These are phyloP conservation scores for Aphrophora alni DNA, from an alignment of 2,888 invertebrate species.

Conservation along the genomic window DNA sequence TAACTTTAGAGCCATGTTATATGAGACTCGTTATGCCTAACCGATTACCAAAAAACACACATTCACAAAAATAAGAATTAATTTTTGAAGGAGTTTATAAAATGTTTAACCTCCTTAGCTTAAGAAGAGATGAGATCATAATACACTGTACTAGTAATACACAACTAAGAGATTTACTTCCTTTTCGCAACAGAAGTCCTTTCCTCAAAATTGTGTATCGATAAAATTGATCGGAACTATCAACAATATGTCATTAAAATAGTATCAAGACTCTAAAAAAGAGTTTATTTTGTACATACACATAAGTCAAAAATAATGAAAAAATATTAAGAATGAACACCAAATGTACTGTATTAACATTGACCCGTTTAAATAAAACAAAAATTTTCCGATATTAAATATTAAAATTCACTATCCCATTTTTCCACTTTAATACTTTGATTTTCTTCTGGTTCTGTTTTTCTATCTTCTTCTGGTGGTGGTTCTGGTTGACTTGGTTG, in stretches of 20 bases:
- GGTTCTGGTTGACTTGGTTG: constrained; percentile 32
- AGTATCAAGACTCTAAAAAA: not conserved
- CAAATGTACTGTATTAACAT: constrained; percentile 36
- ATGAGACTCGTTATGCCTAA: not conserved
- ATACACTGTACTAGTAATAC: not conserved
- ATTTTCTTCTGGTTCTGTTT: constrained; percentile 36
- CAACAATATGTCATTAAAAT: not conserved
- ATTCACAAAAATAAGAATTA: constrained; percentile 1
- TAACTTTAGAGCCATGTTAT: constrained; percentile 2
- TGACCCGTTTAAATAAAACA: constrained; percentile 38
- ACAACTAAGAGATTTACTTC: not conserved
- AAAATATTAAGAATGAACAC: constrained; percentile 32
- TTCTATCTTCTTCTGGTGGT: constrained; percentile 19
- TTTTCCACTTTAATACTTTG: constrained; percentile 49
- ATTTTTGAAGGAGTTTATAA: not conserved
- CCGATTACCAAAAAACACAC: not conserved
- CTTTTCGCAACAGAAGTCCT: not conserved
- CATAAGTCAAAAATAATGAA: not conserved
- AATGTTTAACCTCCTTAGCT: not conserved
- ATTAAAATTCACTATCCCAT: constrained; percentile 49
- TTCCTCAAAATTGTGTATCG: not conserved
- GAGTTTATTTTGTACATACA: constrained; percentile 15
- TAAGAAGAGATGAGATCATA: constrained; percentile 6
- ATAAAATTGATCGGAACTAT: not conserved
- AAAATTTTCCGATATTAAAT: constrained; percentile 19